Evolutionary conservation across 2,797 vertebrate genomes (phyloP), one percentile per base, ranked within the genome.

Genomic region (Pangasius mekongensis): DNA sequence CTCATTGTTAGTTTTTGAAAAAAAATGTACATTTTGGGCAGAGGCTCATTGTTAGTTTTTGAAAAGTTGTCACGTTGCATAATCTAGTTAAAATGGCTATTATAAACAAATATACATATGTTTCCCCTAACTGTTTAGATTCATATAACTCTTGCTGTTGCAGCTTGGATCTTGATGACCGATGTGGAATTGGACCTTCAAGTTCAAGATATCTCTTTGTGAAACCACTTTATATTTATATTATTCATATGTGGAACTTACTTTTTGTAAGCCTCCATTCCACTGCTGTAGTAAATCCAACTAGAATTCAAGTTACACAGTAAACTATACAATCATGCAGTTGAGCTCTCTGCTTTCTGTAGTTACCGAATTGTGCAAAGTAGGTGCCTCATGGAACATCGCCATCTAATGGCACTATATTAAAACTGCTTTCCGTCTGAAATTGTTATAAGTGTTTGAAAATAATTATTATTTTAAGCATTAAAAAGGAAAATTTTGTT

Each of bases 401-500:
- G 62, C 82, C 82, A 84, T 67, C 82, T 84, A 52, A 52, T 84
- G 82, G 82, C 43, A 84, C 16, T 33, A 11, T 49, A 66, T 1
- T 47, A 10, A 83, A 49, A 43, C 22, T 64, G 80, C 78, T 82
- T 82, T 39, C 3, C 22, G 5, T 62, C 24, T 13, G 8, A 82
- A 82, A 27, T 14, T 2, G 8, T 16, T 52, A 52, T 9, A 33
- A 56, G 18, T 2, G 0, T 54, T 30, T 77, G 74, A 18, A 54
- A 30, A 56, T 54, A 18, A 33, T 3, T 9, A n/a, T 9, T 5
- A 74, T 47, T 74, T 27, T 47, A 13, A 24, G 22, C 9, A 27
- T 16, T n/a, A n/a, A n/a, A 27, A 13, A 13, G 43, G 5, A 49
- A 49, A 47, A 11, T 36, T n/a, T 66, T 66, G 11, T 22, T 22